A percentile compares a stretch with the other conserved stretches of the same genome.
phyloP scores from a whole-genome alignment of 2,797 vertebrate species.

The Pitangus sulphuratus region DNA sequence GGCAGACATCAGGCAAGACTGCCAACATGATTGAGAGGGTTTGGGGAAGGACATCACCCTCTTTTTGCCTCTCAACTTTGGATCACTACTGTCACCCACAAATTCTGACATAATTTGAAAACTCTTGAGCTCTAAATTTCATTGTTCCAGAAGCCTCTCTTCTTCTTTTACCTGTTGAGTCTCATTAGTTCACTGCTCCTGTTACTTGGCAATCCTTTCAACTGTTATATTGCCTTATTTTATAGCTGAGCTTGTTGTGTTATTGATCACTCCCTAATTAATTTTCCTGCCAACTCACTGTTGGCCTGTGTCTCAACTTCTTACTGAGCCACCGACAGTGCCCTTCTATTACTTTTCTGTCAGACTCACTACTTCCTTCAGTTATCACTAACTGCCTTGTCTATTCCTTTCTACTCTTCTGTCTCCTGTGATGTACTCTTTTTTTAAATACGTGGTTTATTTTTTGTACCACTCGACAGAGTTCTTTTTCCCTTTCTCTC shows the following conservation, averaged over 20 bases:
- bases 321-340: not conserved
- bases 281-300: not conserved
- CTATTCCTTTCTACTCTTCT: not conserved
- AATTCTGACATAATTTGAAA: not conserved
- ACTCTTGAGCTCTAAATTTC: not conserved
- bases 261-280: not conserved
- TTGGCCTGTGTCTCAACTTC: constrained; percentile 2
- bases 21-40: not conserved
- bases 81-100: not conserved
- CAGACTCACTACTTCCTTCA: not conserved
- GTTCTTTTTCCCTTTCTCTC: not conserved
- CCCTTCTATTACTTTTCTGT: not conserved
- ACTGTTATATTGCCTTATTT: not conserved
- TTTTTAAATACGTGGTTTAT: not conserved
- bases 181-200: not conserved
- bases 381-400: not conserved
- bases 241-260: not conserved
- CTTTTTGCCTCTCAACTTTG: not conserved
- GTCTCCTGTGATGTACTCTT: not conserved
- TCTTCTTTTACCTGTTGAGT: not conserved
- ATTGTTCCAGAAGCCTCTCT: not conserved
- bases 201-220: constrained; percentile 4
- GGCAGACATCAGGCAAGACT: not conserved
- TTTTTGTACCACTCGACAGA: not conserved
- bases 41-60: not conserved